These are phyloP conservation scores for Drosophila lacertosa DNA, from an alignment of 1,140 invertebrate species.

Conservation along the genomic window DNA sequence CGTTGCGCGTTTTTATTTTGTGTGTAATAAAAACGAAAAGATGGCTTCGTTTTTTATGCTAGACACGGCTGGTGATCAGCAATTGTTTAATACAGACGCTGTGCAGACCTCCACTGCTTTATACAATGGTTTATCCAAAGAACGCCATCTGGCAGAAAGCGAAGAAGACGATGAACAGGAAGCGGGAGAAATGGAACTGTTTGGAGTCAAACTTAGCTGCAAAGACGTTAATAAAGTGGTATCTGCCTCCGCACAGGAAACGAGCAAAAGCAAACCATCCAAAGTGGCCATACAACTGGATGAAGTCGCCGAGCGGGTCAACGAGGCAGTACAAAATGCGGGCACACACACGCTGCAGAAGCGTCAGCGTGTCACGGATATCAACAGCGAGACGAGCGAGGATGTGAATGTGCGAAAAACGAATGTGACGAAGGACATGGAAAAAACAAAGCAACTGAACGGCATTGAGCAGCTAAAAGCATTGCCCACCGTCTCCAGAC, in stretches of 20 bases:
- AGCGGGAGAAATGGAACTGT: conserved; percentile 53
- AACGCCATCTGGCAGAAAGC: conserved; percentile 11
- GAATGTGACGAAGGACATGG: conserved; percentile 86
- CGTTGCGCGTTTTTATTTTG: conserved; percentile 11
- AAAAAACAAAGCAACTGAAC: conserved; percentile 87
- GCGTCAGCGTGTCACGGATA: conserved; percentile 82
- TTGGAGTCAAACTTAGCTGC: conserved; percentile 54
- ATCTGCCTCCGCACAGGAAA: background rate
- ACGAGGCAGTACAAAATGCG: conserved; percentile 43
- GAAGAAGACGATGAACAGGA: conserved; percentile 39
- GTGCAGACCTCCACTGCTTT: background rate
- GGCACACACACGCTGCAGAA: conserved; percentile 24
- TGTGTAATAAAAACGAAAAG: background rate
- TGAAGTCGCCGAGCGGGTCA: conserved; percentile 37
- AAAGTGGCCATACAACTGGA: conserved; percentile 42
- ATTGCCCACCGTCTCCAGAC: conserved; percentile 87
- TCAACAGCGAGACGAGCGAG: conserved; percentile 83
- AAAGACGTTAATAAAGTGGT: conserved; percentile 43
- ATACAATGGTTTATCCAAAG: conserved; percentile 21
- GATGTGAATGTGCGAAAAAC: conserved; percentile 58
- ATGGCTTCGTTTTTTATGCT: conserved; percentile 75
- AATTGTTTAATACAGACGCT: conserved; percentile 45
- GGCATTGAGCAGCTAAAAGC: conserved; percentile 88
- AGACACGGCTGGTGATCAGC: conserved; percentile 72
- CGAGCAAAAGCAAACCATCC: conserved; percentile 2